These are phyloP conservation scores for Linnaemya tessellans DNA, from an alignment of 2,888 invertebrate genomes.

Conservation along the genomic window DNA sequence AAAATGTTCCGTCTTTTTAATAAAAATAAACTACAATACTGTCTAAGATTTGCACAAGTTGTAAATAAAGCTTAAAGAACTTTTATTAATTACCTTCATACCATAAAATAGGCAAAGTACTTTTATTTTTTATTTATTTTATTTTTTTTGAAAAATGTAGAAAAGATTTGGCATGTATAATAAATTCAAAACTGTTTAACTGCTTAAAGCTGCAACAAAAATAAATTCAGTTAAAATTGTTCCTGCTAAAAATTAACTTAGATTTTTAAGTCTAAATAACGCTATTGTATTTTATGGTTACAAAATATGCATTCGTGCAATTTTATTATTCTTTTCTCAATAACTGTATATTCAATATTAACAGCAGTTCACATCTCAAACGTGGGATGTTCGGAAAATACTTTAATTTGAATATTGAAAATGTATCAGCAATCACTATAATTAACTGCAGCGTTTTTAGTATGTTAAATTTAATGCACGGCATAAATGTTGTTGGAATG, in stretches of 20 bases:
- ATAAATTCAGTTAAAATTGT: no score
- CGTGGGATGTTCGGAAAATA: background rate
- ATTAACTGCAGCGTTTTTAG: no score
- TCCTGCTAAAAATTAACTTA: background rate
- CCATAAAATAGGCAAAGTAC: background rate
- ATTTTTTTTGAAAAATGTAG: no score
- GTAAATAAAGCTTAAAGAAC: background rate
- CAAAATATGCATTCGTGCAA: background rate
- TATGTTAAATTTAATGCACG: no score
- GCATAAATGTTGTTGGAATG: no score
- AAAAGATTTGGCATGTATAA: no score
- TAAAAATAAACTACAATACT: conserved; percentile 6
- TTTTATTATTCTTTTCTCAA: conserved; percentile 8
- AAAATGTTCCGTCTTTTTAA: background rate
- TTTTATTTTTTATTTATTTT: background rate
- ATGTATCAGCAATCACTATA: no score
- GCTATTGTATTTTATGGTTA: background rate
- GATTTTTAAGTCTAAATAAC: background rate
- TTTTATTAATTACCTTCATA: background rate
- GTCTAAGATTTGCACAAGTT: conserved; percentile 1
- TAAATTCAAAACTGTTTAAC: no score
- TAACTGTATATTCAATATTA: conserved; percentile 5
- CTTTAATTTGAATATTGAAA: background rate
- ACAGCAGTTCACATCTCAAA: background rate
- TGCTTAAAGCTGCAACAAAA: no score